These are phyloP conservation scores for Oscheius sp. DNA, from an alignment of 2,888 invertebrate genomes.

Conservation along the genomic window DNA sequence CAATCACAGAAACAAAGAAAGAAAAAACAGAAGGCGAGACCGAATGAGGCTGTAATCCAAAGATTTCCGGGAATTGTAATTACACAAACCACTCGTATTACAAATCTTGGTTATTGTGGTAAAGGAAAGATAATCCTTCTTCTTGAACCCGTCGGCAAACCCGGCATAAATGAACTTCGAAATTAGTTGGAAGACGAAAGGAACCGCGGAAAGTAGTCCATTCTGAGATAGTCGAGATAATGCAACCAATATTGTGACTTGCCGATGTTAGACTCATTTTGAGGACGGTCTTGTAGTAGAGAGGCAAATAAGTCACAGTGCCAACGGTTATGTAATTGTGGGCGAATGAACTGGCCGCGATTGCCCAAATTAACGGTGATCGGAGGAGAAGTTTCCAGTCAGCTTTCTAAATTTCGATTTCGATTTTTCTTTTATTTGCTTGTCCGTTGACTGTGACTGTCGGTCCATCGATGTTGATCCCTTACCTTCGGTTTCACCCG, in stretches of 20 bases:
- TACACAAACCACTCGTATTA: conserved; percentile 64
- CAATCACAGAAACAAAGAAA: conserved; percentile 69
- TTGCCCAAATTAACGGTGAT: conserved; percentile 69
- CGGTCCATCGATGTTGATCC: neutral
- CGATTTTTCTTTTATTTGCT: no score
- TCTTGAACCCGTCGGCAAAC: conserved; percentile 63
- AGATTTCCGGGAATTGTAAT: neutral
- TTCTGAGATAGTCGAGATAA: conserved; percentile 55
- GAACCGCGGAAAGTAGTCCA: conserved; percentile 70
- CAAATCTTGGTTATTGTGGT: conserved; percentile 65
- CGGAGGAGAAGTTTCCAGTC: conserved; percentile 61
- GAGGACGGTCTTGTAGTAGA: conserved; percentile 69
- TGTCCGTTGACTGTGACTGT: no score
- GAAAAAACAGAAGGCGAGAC: conserved; percentile 65
- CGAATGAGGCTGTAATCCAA: conserved; percentile 64
- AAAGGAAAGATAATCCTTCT: conserved; percentile 44
- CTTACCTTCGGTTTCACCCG: conserved; percentile 30
- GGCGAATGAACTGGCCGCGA: conserved; percentile 67
- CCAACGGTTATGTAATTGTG: conserved; percentile 72
- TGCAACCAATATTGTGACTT: neutral
- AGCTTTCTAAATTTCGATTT: conserved; percentile 32
- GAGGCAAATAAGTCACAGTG: conserved; percentile 70
- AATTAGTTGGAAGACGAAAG: conserved; percentile 68
- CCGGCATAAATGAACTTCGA: conserved; percentile 69
- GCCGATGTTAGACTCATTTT: conserved; percentile 55